Percentiles rank a stretch among this genome's conserved stretches.
Evolutionary conservation across 2,888 invertebrate genomes (phyloP).

Genomic region (Drosophila sordidapex): DNA sequence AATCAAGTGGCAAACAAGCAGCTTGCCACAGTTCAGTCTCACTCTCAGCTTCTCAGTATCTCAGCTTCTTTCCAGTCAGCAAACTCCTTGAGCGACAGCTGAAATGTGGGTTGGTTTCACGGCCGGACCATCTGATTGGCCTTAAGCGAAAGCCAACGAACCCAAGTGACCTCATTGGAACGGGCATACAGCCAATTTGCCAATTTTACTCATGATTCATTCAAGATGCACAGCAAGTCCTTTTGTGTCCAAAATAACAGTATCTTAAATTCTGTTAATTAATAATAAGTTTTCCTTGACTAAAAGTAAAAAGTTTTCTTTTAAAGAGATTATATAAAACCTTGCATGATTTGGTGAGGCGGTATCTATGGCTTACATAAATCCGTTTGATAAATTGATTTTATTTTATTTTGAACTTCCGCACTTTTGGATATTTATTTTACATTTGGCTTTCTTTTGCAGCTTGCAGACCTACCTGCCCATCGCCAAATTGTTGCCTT

Average conservation of each 20-base stretch:
- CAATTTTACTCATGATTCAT: slow-evolving; percentile 51
- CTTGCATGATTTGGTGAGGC: not conserved
- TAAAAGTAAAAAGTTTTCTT: not conserved
- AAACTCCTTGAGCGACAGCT: slow-evolving; percentile 56
- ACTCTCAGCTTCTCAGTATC: slow-evolving; percentile 27
- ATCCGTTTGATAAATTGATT: not conserved
- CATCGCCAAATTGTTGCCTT: slow-evolving; percentile 34
- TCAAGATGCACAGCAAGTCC: not conserved
- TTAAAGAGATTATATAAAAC: not conserved
- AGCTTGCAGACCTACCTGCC: slow-evolving; percentile 3
- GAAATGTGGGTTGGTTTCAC: slow-evolving; percentile 68
- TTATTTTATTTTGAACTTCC: not conserved
- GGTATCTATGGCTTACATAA: not conserved
- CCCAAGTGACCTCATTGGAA: slow-evolving; percentile 75
- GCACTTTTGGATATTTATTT: not conserved
- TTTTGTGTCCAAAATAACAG: no score
- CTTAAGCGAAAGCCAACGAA: slow-evolving; percentile 49
- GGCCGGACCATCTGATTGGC: slow-evolving; percentile 59
- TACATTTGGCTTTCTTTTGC: slow-evolving; percentile 47
- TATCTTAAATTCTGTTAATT: not conserved
- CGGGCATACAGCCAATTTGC: slow-evolving; percentile 33
- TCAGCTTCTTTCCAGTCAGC: slow-evolving; percentile 22
- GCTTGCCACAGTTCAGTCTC: slow-evolving; percentile 29
- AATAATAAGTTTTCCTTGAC: not conserved
- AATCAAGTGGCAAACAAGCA: slow-evolving; percentile 74